Conservation (phyloP, 2,113 vertebrate species). For the Marmota flaviventris region DNA sequence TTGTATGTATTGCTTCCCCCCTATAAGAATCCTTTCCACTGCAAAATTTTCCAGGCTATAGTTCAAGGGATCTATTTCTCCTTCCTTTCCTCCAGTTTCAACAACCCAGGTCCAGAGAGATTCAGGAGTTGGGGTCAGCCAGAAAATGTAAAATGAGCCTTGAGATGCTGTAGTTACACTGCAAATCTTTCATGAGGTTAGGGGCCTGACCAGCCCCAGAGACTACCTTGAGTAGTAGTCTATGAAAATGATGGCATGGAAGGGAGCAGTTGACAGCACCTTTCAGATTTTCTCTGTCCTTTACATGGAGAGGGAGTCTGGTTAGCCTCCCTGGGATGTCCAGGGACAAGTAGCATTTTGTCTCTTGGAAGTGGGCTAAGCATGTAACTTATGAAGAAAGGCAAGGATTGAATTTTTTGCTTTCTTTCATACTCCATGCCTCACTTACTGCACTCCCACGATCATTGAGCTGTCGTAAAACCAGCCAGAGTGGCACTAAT, state of each 20-base stretch:
- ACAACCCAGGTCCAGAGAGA: slow-evolving; percentile 61
- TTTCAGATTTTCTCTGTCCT: slow-evolving; percentile 65
- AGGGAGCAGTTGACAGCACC: slow-evolving; percentile 35
- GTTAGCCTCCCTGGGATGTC: background rate
- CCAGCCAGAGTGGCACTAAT: background rate
- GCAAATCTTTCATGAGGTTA: background rate
- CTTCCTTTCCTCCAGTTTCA: slow-evolving; percentile 49
- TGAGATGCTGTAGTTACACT: slow-evolving; percentile 53
- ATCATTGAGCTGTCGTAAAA: background rate
- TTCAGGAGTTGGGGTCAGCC: slow-evolving; percentile 51
- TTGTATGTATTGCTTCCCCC: background rate
- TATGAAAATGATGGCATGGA: background rate
- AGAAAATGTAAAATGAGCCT: slow-evolving; percentile 69
- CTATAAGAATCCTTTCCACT: background rate
- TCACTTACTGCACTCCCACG: background rate
- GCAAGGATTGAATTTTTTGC: background rate
- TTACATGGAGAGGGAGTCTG: background rate
- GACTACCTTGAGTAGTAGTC: background rate
- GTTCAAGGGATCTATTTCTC: background rate
- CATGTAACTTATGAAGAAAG: too few relatives aligned
- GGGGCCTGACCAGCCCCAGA: background rate
- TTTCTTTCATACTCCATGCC: too few relatives aligned
- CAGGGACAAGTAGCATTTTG: background rate
- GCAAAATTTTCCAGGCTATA: background rate
- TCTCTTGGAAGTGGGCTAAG: background rate